A percentile compares a stretch with the other conserved stretches of the same genome.
Conservation (phyloP, 1,140 invertebrate species). For the Anastatus disparis region DNA sequence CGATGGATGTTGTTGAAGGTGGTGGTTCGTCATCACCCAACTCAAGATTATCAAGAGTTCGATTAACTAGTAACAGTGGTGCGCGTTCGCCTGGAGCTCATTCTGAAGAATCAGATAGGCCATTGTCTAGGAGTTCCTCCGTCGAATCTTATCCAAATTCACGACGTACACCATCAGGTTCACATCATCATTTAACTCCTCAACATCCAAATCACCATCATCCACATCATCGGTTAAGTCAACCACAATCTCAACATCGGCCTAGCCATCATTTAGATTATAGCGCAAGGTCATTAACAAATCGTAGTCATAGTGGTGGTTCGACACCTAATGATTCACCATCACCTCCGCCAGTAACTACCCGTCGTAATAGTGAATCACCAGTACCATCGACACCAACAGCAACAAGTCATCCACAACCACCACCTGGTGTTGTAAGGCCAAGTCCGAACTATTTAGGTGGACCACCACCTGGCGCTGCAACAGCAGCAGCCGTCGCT, state of each 20-base stretch:
- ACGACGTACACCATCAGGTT: constrained; percentile 48
- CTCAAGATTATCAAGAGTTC: background rate
- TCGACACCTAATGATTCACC: constrained; percentile 72
- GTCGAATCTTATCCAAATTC: constrained; percentile 60
- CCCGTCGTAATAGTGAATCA: constrained; percentile 67
- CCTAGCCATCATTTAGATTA: constrained; percentile 50
- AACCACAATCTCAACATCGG: constrained; percentile 45
- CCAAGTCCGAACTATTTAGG: constrained; percentile 75
- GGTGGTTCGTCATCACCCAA: constrained; percentile 62
- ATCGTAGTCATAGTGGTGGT: constrained; percentile 62
- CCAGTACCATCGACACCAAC: constrained; percentile 61
- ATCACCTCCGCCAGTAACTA: constrained; percentile 70
- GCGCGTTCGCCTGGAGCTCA: constrained; percentile 59
- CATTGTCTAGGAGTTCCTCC: constrained; percentile 58
- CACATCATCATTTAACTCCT: constrained; percentile 41
- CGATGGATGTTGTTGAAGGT: constrained; percentile 57
- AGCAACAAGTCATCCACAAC: constrained; percentile 52
- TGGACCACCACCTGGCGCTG: constrained; percentile 75
- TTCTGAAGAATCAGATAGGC: constrained; percentile 60
- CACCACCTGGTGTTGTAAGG: constrained; percentile 62
- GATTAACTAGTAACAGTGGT: background rate
- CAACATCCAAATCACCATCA: constrained; percentile 45
- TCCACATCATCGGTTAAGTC: constrained; percentile 46
- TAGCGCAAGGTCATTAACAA: constrained; percentile 49
- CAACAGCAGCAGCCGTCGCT: constrained; percentile 69